Percentiles rank a stretch among this genome's conserved stretches.
These are phyloP conservation scores for Montipora efflorescens DNA, from an alignment of 64 coral and sea anemone species.

Conservation along the genomic window DNA sequence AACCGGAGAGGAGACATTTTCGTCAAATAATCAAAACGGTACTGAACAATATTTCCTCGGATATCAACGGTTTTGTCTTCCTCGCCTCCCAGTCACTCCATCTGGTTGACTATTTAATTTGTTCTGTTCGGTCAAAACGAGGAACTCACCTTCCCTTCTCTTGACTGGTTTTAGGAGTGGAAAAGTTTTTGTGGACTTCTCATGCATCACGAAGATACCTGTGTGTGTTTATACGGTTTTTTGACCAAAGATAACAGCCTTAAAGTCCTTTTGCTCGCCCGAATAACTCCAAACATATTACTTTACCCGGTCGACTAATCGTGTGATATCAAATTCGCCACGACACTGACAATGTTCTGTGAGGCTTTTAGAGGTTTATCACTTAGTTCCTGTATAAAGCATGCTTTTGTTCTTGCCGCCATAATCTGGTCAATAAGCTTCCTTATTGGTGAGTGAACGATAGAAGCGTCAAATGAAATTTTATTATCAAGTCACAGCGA, in stretches of 20 bases:
- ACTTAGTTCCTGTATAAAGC: not conserved
- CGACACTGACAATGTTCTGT: not conserved
- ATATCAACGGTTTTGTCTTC: too few species aligned
- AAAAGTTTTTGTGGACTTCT: not conserved
- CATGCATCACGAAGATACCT: conserved; percentile 6
- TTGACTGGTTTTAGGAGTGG: too few species aligned
- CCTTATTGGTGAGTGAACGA: not conserved
- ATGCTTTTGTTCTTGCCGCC: not conserved
- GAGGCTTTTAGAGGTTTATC: not conserved
- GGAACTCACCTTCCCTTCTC: too few species aligned
- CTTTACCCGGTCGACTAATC: not conserved
- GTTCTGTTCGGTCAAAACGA: too few species aligned
- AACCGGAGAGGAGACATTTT: too few species aligned
- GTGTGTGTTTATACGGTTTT: not conserved
- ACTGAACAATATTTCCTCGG: too few species aligned
- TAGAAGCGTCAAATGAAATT: not conserved
- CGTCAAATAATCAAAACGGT: too few species aligned
- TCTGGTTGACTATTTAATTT: too few species aligned
- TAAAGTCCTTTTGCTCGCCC: not conserved
- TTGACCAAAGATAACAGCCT: not conserved
- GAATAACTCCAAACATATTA: not conserved
- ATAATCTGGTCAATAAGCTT: not conserved
- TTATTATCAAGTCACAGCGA: not conserved
- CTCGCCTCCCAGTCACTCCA: too few species aligned
- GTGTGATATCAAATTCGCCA: not conserved